Evolutionary conservation across 2,888 invertebrate genomes (phyloP).

Genomic region (Sabatieria punctata): DNA sequence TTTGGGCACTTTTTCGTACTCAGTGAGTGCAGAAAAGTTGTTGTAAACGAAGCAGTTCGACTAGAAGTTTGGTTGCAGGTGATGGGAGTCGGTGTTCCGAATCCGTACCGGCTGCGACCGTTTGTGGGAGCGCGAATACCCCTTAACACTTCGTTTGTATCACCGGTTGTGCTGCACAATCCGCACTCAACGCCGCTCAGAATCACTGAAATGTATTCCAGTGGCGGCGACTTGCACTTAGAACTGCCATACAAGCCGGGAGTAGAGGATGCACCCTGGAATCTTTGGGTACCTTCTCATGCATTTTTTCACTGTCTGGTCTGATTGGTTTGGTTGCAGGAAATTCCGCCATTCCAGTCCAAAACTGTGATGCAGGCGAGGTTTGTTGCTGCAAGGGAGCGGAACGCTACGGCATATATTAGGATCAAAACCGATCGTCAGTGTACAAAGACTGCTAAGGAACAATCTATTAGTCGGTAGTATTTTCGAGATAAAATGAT

Average conservation of each 20-base stretch:
- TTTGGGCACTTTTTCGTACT: slow-evolving; percentile 70
- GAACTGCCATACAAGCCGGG: slow-evolving; percentile 55
- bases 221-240: slow-evolving; percentile 72
- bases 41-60: slow-evolving; percentile 6
- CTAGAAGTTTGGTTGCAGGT: slow-evolving; percentile 23
- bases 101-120: slow-evolving; percentile 76
- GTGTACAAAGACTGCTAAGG: too few species aligned
- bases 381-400: slow-evolving; percentile 45
- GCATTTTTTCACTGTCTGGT: too few species aligned
- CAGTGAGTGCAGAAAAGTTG: slow-evolving; percentile 41
- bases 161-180: slow-evolving; percentile 80
- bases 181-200: slow-evolving; percentile 70
- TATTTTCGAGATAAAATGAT: too few species aligned
- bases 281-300: slow-evolving; percentile 50
- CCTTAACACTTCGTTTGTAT: slow-evolving; percentile 69
- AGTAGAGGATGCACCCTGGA: slow-evolving; percentile 56
- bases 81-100: slow-evolving; percentile 55
- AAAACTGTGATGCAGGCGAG: slow-evolving; percentile 70
- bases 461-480: too few species aligned
- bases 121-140: slow-evolving; percentile 76
- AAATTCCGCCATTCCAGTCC: slow-evolving; percentile 68
- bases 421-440: slow-evolving; percentile 51
- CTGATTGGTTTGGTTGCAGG: slow-evolving; percentile 27
- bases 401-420: slow-evolving; percentile 67
- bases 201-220: slow-evolving; percentile 45